Conservation (phyloP, 2,797 vertebrate genomes). For the Poeciliopsis paucimaculata region DNA sequence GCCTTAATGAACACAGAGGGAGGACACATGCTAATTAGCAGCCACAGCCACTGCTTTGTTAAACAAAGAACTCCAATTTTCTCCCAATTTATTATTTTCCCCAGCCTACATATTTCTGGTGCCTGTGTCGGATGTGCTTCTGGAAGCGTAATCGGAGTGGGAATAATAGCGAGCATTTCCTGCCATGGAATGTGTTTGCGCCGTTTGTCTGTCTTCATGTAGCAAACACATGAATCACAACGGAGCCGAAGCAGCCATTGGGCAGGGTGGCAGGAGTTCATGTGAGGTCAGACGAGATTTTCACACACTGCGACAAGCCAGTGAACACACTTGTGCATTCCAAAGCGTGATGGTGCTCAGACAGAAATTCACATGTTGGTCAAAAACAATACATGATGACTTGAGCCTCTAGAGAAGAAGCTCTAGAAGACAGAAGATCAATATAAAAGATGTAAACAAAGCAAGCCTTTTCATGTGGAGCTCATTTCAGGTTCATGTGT, state of each 20-base stretch:
- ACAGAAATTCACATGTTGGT: conserved; percentile 34
- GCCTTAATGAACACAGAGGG: conserved; percentile 47
- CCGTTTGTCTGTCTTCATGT: conserved; percentile 8
- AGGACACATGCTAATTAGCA: conserved; percentile 69
- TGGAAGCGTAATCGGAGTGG: conserved; percentile 12
- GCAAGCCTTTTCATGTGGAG: conserved; percentile 43
- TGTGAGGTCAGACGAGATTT: conserved; percentile 50
- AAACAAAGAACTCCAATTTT: conserved; percentile 38
- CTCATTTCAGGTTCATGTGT: conserved; percentile 34
- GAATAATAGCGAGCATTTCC: conserved; percentile 6
- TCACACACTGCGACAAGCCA: conserved; percentile 31
- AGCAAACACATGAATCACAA: conserved; percentile 50
- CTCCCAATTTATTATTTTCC: conserved; percentile 8
- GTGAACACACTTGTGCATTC: conserved; percentile 24
- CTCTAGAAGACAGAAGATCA: not conserved
- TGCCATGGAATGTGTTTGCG: not conserved
- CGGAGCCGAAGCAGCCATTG: conserved; percentile 33
- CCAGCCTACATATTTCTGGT: conserved; percentile 2
- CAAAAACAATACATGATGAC: conserved; percentile 37
- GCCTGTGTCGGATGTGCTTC: conserved; percentile 9
- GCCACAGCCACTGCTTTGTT: conserved; percentile 23
- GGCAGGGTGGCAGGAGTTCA: conserved; percentile 49
- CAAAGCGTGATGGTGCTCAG: conserved; percentile 35
- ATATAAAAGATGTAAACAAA: conserved; percentile 6
- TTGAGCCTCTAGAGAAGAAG: conserved; percentile 13